Percentiles rank a stretch among this genome's conserved stretches.
phyloP scores from a whole-genome alignment of 1,140 invertebrate genomes.

The Melitaea cinxia region DNA sequence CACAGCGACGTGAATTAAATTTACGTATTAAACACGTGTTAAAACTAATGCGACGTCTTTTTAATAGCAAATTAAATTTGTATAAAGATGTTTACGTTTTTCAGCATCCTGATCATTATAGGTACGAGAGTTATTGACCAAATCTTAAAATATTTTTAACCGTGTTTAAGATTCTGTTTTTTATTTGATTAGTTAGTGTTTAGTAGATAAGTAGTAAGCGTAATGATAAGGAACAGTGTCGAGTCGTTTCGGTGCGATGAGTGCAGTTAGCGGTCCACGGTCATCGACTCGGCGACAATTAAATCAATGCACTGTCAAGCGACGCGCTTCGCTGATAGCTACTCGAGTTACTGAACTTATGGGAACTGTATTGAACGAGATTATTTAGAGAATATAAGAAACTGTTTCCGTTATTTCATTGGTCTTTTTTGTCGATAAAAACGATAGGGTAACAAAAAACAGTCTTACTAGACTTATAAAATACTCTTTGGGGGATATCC shows the following conservation, averaged over 20 bases:
- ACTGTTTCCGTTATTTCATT: not conserved
- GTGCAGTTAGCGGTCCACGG: conserved; percentile 56
- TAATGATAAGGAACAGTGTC: conserved; percentile 18
- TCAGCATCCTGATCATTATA: not conserved
- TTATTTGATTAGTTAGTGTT: not conserved
- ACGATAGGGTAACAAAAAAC: not conserved
- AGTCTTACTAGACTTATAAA: too few species aligned
- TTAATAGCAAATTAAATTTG: too few species aligned
- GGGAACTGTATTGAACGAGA: conserved; percentile 10
- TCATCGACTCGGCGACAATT: conserved; percentile 69
- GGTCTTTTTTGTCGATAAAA: not conserved
- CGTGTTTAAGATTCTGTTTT: not conserved
- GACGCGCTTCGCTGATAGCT: conserved; percentile 35
- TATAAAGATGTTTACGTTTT: not conserved
- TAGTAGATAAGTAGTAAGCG: conserved; percentile 16
- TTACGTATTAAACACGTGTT: too few species aligned
- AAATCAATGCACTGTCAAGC: conserved; percentile 56
- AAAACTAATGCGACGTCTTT: too few species aligned
- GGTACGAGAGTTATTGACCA: not conserved
- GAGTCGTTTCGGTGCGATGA: conserved; percentile 40
- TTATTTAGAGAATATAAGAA: not conserved
- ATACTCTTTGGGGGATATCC: too few species aligned
- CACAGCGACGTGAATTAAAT: conserved; percentile 9
- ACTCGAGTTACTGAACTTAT: conserved; percentile 31
- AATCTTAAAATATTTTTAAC: not conserved